Evolutionary conservation across 2,888 invertebrate genomes (phyloP), one percentile per base, ranked within the genome.

Genomic region (Plusia festucae): DNA sequence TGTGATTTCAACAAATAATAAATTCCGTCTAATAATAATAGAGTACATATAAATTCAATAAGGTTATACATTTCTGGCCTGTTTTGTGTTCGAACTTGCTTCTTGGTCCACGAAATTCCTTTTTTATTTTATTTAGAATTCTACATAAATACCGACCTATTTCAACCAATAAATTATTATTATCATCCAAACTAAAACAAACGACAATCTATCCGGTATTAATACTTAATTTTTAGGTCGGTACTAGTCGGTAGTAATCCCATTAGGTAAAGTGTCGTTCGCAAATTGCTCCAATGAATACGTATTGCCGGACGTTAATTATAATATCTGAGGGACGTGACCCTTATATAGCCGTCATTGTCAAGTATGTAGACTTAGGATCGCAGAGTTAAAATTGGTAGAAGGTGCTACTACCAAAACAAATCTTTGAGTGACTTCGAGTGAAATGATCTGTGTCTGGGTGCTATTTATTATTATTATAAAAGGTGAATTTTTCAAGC

Each of bases 281-380:
- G 82, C 82, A 87, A 88, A 90, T 88, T 85, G 86, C 78, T 65
- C 76, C 86, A 88, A 89, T 90, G 88, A 88, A 88, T 86, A 87
- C 84, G 82, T 84, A 86, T 87, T 83, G 85, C 82, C 72, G 70
- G 72, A 76, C 82, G 82, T 86, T 90, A 88, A 88, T 90, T 90
- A 87, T 86, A 86, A 85, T 85, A 85, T 82, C 82, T 74, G 71
- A 71, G 76, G 74, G 34, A 80, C 85, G 81, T 85, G 85, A 78
- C 79, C 83, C 66, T 73, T 88, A 83, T 87, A 84, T 86, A 85
- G 78, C 60, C 68, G 62, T 49, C 73, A 86, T 88, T 88, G 85
- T 87, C 55, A 34, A 63, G 22, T 54, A 49, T 66, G 57, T 65
- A 53, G 58, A 62, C 68, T 73, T 62, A 65, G 64, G 22, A 6